phyloP scores from a whole-genome alignment of 2,888 invertebrate species.

The Caenorhabditis sp. region DNA sequence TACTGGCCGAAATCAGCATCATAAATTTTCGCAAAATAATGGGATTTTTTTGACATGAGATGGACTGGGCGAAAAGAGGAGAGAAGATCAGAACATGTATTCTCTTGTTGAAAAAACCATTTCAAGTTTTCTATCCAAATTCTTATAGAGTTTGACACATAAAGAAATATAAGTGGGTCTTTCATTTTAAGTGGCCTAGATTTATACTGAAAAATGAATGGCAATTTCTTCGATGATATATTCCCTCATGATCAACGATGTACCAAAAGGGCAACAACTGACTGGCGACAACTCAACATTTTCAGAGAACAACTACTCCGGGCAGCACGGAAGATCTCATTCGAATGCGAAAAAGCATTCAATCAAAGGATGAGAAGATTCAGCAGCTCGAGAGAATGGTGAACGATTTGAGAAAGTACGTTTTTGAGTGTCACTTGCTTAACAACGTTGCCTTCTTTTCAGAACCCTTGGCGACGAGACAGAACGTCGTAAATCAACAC shows the following conservation, averaged over 20 bases:
- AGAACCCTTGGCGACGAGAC: constrained; percentile 69
- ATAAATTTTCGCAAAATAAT: not conserved
- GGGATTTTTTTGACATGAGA: not conserved
- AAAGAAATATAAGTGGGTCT: too few species aligned
- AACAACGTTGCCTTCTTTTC: too few species aligned
- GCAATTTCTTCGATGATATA: too few species aligned
- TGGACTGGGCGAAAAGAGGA: not conserved
- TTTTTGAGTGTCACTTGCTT: too few species aligned
- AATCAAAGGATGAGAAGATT: constrained; percentile 80
- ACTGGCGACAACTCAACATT: not conserved
- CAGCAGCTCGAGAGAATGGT: constrained; percentile 77
- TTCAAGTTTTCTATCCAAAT: too few species aligned
- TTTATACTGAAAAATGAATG: not conserved
- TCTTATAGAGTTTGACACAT: too few species aligned
- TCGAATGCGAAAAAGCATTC: constrained; percentile 74
- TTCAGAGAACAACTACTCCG: constrained; percentile 55
- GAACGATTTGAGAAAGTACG: constrained; percentile 73
- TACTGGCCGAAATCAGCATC: constrained; percentile 7
- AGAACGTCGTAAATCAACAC: constrained; percentile 65
- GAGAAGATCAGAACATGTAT: not conserved
- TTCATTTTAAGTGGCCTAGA: too few species aligned
- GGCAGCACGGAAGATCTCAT: constrained; percentile 70
- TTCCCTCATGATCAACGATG: too few species aligned
- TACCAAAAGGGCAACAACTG: too few species aligned
- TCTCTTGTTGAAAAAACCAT: too few species aligned